Evolutionary conservation across 2,797 vertebrate genomes (phyloP).

Genomic region (Iguana delicatissima): DNA sequence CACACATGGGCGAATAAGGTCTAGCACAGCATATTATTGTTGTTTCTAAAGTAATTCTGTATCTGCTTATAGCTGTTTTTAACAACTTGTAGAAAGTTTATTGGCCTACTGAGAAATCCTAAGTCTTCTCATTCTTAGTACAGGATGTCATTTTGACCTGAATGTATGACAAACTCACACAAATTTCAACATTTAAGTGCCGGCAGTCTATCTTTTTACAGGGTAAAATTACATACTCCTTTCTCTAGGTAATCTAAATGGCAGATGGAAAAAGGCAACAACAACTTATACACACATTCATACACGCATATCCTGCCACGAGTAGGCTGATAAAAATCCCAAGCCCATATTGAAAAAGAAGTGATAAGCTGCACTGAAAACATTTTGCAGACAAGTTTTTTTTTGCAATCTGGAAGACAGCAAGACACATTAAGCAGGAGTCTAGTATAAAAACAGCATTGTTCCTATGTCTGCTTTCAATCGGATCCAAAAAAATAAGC

Average conservation of each 20-base stretch:
- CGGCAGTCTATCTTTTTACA: neutral
- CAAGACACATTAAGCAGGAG: constrained; percentile 36
- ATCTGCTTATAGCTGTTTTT: neutral
- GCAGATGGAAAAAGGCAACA: constrained; percentile 18
- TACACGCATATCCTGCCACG: neutral
- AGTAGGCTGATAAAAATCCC: constrained; percentile 30
- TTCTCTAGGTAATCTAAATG: neutral
- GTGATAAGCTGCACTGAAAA: constrained; percentile 27
- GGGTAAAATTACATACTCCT: neutral
- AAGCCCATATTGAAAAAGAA: neutral
- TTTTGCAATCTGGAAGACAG: constrained; percentile 18
- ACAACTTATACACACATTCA: neutral
- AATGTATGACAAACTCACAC: constrained; percentile 17
- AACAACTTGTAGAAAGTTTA: neutral
- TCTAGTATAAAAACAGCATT: constrained; percentile 15
- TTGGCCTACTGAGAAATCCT: neutral
- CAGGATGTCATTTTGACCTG: constrained; percentile 22
- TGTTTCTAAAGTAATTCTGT: neutral
- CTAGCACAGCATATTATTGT: neutral
- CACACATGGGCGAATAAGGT: neutral
- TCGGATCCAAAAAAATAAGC: constrained; percentile 32
- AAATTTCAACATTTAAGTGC: neutral
- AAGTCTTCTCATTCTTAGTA: neutral
- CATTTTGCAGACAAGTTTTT: neutral
- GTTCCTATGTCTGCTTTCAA: constrained; percentile 35